Percentiles rank a stretch among this genome's conserved stretches.
Evolutionary conservation across 2,888 invertebrate species (phyloP).

Genomic region (Drosophila barbarae): DNA sequence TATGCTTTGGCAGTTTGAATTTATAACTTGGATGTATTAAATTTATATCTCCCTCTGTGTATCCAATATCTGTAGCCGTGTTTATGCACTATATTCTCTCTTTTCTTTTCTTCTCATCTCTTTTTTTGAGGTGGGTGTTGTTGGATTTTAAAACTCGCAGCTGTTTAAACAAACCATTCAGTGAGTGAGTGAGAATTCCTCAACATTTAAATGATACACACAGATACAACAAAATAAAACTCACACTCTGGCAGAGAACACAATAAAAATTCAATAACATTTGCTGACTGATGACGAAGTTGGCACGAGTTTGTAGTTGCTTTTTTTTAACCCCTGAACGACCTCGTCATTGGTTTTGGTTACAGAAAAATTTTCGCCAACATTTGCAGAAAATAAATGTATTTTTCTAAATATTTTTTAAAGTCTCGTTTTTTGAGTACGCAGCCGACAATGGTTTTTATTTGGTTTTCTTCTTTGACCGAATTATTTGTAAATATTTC

Average conservation of each 20-base stretch:
- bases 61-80: slow-evolving; percentile 48
- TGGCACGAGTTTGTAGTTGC: slow-evolving; percentile 1
- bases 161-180: slow-evolving; percentile 62
- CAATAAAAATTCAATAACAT: slow-evolving; percentile 69
- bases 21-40: slow-evolving; percentile 45
- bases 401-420: slow-evolving; percentile 30
- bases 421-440: background rate
- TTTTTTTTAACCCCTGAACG: slow-evolving; percentile 23
- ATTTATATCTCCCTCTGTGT: slow-evolving; percentile 22
- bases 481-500: slow-evolving; percentile 23
- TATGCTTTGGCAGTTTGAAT: slow-evolving; percentile 64
- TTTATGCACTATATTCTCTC: slow-evolving; percentile 51
- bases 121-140: slow-evolving; percentile 21
- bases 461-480: slow-evolving; percentile 8
- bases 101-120: background rate
- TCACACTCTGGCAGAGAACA: background rate
- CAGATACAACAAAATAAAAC: slow-evolving; percentile 2
- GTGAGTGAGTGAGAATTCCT: slow-evolving; percentile 17
- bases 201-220: slow-evolving; percentile 29
- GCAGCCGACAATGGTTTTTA: slow-evolving; percentile 27
- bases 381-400: slow-evolving; percentile 31
- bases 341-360: slow-evolving; percentile 58
- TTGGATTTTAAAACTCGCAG: slow-evolving; percentile 49
- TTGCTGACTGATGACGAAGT: slow-evolving; percentile 48
- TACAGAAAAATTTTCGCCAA: slow-evolving; percentile 48